Percentiles rank a stretch among this genome's conserved stretches.
Evolutionary conservation across 1,140 invertebrate species (phyloP).

Genomic region (Anastrepha ludens): DNA sequence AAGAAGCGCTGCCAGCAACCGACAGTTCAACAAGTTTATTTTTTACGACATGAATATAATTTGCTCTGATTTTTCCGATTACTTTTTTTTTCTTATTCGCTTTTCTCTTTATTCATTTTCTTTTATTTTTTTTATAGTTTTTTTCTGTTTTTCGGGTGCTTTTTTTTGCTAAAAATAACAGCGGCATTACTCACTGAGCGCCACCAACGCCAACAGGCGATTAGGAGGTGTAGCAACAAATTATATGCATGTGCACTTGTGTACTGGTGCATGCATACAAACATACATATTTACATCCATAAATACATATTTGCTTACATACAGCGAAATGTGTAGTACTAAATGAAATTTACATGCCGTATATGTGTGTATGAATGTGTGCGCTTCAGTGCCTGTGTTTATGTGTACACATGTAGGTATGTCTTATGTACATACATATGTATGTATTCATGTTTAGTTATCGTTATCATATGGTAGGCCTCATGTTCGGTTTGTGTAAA

Average conservation of each 20-base stretch:
- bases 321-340: not conserved
- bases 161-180: constrained; percentile 31
- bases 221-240: constrained; percentile 12
- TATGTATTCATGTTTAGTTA: not conserved
- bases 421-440: no score
- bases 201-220: constrained; percentile 14
- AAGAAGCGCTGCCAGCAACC: not conserved
- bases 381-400: not conserved
- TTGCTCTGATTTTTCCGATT: not conserved
- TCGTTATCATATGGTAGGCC: no score
- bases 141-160: not conserved
- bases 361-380: not conserved
- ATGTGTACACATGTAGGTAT: not conserved
- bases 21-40: constrained; percentile 37
- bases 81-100: not conserved
- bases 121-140: constrained; percentile 18
- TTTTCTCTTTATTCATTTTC: not conserved
- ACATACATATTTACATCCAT: not conserved
- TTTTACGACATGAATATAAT: not conserved
- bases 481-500: no score
- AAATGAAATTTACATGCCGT: not conserved
- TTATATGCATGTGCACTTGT: not conserved
- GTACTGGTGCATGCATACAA: not conserved
- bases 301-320: not conserved
- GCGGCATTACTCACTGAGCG: constrained; percentile 30